Conservation (phyloP, 2,888 invertebrate species). For the Halocaridina rubra region DNA sequence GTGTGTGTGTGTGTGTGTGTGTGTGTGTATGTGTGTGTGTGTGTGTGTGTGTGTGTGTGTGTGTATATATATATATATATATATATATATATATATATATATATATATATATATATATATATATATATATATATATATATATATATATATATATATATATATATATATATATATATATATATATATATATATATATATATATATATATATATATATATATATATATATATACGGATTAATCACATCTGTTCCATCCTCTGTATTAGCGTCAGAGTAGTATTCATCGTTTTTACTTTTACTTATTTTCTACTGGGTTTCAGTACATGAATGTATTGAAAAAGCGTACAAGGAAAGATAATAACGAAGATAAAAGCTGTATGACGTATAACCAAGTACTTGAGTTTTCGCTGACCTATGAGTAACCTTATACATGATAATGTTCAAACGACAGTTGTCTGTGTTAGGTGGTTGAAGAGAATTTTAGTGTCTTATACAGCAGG, state of each 20-base stretch:
- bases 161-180: slow-evolving; percentile 7
- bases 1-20: neutral
- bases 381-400: neutral
- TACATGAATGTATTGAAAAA: neutral
- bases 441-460: too few relatives aligned
- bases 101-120: slow-evolving; percentile 8
- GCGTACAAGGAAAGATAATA: neutral
- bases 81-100: neutral
- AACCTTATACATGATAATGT: too few relatives aligned
- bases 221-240: neutral
- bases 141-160: neutral
- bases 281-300: neutral
- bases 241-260: neutral
- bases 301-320: neutral
- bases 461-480: too few relatives aligned
- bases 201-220: neutral
- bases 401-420: too few relatives aligned
- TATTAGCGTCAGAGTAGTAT: neutral
- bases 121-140: slow-evolving; percentile 18
- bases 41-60: neutral
- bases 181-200: slow-evolving; percentile 6
- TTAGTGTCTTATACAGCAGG: too few relatives aligned
- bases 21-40: neutral
- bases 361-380: neutral
- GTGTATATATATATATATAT: neutral